A percentile compares a stretch with the other conserved stretches of the same genome.
Evolutionary conservation across 2,113 vertebrate species (phyloP).

Genomic region (Marmota monax): DNA sequence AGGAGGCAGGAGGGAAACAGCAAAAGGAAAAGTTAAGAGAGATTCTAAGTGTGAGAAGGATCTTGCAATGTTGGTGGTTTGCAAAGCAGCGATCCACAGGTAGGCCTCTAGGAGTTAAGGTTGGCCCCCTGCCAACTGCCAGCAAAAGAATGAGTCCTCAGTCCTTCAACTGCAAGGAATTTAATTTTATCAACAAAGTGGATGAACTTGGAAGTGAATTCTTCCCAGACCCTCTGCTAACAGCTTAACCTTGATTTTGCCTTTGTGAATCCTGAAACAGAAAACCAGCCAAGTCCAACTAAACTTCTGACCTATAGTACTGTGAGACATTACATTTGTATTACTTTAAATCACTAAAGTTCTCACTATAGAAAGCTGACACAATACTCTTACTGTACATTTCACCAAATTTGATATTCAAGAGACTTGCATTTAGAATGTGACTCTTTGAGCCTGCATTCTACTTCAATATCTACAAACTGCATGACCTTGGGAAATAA

Average conservation of each 20-base stretch:
- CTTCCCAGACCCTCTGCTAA: neutral
- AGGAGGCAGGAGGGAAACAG: neutral
- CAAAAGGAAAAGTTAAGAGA: neutral
- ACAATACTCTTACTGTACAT: neutral
- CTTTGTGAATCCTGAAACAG: neutral
- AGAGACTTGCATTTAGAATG: conserved; percentile 3
- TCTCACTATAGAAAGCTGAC: neutral
- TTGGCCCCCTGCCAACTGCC: neutral
- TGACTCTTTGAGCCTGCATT: neutral
- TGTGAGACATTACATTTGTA: neutral
- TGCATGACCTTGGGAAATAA: neutral
- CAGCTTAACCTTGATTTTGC: neutral
- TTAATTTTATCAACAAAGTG: neutral
- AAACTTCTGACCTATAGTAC: neutral
- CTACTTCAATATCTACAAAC: neutral
- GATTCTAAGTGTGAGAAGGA: neutral
- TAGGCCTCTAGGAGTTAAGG: neutral
- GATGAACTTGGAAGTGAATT: neutral
- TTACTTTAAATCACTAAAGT: neutral
- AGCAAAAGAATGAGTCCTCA: neutral
- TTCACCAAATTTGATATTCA: neutral
- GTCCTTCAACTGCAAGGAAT: neutral
- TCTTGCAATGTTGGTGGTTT: neutral
- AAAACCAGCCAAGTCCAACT: neutral
- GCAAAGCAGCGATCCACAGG: neutral